A percentile compares a stretch with the other conserved stretches of the same genome.
These are phyloP conservation scores for Zaprionus camerounensis DNA, from an alignment of 1,140 invertebrate species.

Conservation along the genomic window DNA sequence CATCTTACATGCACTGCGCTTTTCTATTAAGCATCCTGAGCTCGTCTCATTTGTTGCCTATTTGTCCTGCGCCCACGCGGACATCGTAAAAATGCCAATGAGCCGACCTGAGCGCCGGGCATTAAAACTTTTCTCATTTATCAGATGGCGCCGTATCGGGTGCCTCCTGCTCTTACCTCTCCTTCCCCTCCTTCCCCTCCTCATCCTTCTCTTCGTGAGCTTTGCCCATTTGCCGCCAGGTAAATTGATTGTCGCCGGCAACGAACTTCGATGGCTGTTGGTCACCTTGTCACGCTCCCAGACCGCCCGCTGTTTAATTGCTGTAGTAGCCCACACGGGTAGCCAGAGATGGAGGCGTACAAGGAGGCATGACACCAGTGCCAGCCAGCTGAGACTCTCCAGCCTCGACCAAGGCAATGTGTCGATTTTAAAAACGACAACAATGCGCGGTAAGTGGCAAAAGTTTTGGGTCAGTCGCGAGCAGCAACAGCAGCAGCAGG, in stretches of 20 bases:
- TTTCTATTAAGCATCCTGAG: constrained; percentile 75
- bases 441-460: constrained; percentile 72
- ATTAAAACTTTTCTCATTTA: constrained; percentile 83
- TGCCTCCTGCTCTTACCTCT: neutral
- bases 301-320: constrained; percentile 75
- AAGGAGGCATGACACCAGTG: neutral
- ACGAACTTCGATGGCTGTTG: constrained; percentile 77
- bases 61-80: constrained; percentile 64
- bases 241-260: constrained; percentile 80
- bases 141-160: constrained; percentile 54
- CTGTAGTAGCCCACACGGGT: constrained; percentile 39
- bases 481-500: neutral
- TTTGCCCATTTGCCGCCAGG: constrained; percentile 48
- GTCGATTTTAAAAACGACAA: constrained; percentile 67
- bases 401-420: constrained; percentile 1
- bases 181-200: neutral
- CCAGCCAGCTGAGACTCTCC: neutral
- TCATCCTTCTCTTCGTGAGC: neutral
- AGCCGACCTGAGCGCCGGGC: constrained; percentile 74
- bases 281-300: constrained; percentile 65
- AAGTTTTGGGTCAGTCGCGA: constrained; percentile 58
- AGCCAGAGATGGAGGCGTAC: neutral
- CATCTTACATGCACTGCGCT: constrained; percentile 69
- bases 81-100: constrained; percentile 82
- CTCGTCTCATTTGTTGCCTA: constrained; percentile 80